Evolutionary conservation across 2,113 vertebrate genomes (phyloP), one percentile per base, ranked within the genome.

Genomic region (Perccottus glenii): DNA sequence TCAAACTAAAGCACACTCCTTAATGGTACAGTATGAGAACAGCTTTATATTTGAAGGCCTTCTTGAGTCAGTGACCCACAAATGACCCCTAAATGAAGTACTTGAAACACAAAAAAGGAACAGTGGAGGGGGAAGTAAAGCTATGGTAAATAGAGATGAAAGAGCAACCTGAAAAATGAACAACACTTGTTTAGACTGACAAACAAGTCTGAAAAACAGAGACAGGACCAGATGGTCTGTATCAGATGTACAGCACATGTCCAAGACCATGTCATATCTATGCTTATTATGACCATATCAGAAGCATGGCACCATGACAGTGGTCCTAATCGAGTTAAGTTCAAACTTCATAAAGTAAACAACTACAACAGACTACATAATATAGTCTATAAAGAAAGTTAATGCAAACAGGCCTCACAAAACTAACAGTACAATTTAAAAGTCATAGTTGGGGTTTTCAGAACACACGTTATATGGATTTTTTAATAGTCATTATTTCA

Each of bases 21-120:
- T 12, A 46, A 12, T 14, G 12, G 11, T 46, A 11, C 44, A 11
- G 11, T 14, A 12, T 46, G 44, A 11, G 11, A 11, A 46, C 51
- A 40, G 19, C 19, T 3, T 3, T 40, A 8, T 40, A 6, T 8
- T 86, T 77, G 66, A 77, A 73, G 79, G 73, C 70, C 74, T 76
- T 86, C 68, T 82, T 79, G 67, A 84, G 81, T 80, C 85, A 74
- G 67, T 88, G 89, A 85, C 89, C 87, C 80, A 84, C 47, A 76
- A 80, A 77, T 73, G 84, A 81, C 82, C 72, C 70, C 19, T 27
- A 27, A 27, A 27, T 27, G 19, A 83, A 82, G 86, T 84, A 77
- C 62, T 58, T 63, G 83, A 89, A 89, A 84, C 81, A 78, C 27
- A 33, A 46, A 75, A n/a, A 72, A 73, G 64, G 73, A 36, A 67